Percentiles rank a stretch among this genome's conserved stretches.
Conservation (phyloP, 1,140 invertebrate species). For the Bicyclus anynana region DNA sequence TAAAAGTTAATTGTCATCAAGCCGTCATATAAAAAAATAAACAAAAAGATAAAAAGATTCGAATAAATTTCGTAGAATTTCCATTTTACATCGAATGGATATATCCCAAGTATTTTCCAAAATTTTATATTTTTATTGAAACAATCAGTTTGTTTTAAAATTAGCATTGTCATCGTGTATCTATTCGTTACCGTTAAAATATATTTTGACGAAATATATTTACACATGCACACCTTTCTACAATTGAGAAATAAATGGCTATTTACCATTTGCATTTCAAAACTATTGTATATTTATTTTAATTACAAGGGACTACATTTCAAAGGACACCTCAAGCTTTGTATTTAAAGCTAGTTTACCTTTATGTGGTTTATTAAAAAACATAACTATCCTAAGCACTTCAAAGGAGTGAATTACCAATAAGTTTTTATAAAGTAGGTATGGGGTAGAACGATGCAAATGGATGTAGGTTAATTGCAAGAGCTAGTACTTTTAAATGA, state of each 20-base stretch:
- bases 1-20: conserved; percentile 46
- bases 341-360: background rate
- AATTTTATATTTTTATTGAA: conserved; percentile 42
- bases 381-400: conserved; percentile 3
- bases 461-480: conserved; percentile 64
- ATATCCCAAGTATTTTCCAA: conserved; percentile 45
- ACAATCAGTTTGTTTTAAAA: conserved; percentile 27
- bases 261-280: background rate
- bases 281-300: background rate
- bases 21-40: conserved; percentile 31
- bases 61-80: conserved; percentile 38
- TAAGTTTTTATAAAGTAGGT: conserved; percentile 23
- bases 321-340: background rate
- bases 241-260: background rate
- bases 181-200: background rate
- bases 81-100: conserved; percentile 24
- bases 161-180: background rate
- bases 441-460: conserved; percentile 37
- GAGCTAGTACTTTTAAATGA: conserved; percentile 59
- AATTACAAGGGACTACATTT: conserved; percentile 1
- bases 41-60: conserved; percentile 31
- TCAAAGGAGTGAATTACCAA: conserved; percentile 34
- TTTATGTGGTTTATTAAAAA: background rate
- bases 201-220: no score
- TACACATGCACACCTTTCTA: background rate